Evolutionary conservation across 2,888 invertebrate species (phyloP).

Genomic region (Agrotis clavis): DNA sequence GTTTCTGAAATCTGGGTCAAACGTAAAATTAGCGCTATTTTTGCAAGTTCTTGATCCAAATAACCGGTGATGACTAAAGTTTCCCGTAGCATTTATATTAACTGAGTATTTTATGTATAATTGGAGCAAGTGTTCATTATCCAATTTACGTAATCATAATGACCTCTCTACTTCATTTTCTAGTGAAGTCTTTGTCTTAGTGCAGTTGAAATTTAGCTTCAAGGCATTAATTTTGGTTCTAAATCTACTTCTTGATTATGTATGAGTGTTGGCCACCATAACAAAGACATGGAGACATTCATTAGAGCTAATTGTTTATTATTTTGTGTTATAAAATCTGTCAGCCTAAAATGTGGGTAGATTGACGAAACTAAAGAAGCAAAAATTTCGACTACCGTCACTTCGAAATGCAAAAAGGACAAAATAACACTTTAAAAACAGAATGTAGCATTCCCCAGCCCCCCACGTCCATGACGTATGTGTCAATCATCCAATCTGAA

Average conservation of each 20-base stretch:
- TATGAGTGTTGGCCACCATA: background rate
- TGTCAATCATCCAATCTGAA: conserved; percentile 83
- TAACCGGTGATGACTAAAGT: conserved; percentile 30
- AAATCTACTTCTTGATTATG: background rate
- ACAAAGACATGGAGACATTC: background rate
- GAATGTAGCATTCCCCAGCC: conserved; percentile 52
- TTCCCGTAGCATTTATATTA: conserved; percentile 32
- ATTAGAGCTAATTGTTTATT: too few relatives aligned
- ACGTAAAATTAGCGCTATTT: conserved; percentile 16
- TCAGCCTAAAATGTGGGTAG: background rate
- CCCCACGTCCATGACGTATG: conserved; percentile 70
- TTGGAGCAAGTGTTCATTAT: conserved; percentile 60
- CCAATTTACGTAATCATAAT: conserved; percentile 64
- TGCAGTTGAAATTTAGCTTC: conserved; percentile 14
- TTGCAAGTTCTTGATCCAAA: conserved; percentile 26
- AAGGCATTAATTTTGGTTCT: background rate
- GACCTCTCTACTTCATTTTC: conserved; percentile 55
- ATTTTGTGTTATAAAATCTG: background rate
- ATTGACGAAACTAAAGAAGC: background rate
- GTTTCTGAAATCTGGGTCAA: conserved; percentile 41
- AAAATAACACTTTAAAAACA: conserved; percentile 16
- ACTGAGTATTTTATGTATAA: conserved; percentile 32
- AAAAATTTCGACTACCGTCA: conserved; percentile 2
- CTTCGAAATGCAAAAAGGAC: conserved; percentile 12
- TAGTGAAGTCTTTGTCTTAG: conserved; percentile 38